Percentiles rank a stretch among this genome's conserved stretches.
Conservation (phyloP, 2,888 invertebrate genomes). For the Mechanitis messenoides region DNA sequence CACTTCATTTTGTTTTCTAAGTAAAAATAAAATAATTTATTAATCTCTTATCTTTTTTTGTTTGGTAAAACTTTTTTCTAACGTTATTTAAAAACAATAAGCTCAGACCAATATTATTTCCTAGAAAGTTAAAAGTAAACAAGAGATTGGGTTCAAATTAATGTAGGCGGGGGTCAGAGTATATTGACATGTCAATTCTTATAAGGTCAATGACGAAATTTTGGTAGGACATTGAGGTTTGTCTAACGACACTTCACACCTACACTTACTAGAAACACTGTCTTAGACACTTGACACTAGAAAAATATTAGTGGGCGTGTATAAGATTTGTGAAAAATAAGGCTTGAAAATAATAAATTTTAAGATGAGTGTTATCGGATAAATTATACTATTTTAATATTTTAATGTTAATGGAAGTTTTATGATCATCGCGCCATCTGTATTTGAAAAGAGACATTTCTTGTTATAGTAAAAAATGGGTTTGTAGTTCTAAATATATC, state of each 20-base stretch:
- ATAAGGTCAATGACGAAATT: conserved; percentile 33
- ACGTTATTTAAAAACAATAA: no score
- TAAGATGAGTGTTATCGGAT: not conserved
- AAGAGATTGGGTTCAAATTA: not conserved
- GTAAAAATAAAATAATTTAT: no score
- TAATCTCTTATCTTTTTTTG: no score
- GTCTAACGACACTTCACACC: conserved; percentile 31
- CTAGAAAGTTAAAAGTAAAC: conserved; percentile 1
- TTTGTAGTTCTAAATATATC: not conserved
- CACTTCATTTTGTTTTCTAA: no score
- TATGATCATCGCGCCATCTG: not conserved
- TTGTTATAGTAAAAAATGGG: not conserved
- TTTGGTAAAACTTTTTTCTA: no score
- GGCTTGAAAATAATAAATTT: not conserved
- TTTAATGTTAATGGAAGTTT: no score
- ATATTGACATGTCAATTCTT: conserved; percentile 40
- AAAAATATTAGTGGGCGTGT: not conserved
- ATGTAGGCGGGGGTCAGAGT: conserved; percentile 31
- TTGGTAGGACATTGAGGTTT: conserved; percentile 20
- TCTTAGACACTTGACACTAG: conserved; percentile 20
- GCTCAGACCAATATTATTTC: not conserved
- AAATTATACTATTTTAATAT: no score
- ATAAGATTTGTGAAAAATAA: not conserved
- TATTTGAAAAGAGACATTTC: not conserved
- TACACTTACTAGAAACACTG: conserved; percentile 20